phyloP scores from a whole-genome alignment of 2,797 vertebrate genomes.

The Clarias laeviceps region DNA sequence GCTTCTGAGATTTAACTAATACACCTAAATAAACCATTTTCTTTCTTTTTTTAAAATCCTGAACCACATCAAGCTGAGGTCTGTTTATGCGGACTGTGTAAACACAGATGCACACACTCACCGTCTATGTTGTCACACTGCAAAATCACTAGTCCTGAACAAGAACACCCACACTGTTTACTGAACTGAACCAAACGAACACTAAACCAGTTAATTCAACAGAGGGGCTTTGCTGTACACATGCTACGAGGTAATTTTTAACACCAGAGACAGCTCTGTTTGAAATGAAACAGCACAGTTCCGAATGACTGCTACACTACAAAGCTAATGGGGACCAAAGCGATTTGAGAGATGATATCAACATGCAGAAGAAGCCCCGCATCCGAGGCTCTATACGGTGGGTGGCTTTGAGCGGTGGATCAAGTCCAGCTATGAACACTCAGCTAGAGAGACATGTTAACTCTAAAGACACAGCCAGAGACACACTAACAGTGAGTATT shows the following conservation, averaged over 20 bases:
- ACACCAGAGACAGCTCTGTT: conserved; percentile 26
- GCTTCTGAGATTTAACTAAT: neutral
- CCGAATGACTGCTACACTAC: neutral
- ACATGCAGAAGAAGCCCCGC: neutral
- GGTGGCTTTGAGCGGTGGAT: conserved; percentile 28
- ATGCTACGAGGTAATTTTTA: conserved; percentile 8
- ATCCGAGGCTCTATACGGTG: neutral
- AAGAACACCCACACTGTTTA: conserved; percentile 25
- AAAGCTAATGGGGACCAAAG: conserved; percentile 17
- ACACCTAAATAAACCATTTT: neutral
- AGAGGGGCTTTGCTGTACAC: conserved; percentile 7
- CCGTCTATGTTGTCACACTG: neutral
- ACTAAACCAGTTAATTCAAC: neutral
- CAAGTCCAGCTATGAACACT: conserved; percentile 16
- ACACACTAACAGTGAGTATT: neutral
- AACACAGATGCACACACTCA: conserved; percentile 33
- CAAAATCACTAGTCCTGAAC: conserved; percentile 8
- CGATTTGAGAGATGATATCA: conserved; percentile 27
- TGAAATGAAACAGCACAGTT: conserved; percentile 28
- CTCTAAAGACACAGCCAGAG: conserved; percentile 4
- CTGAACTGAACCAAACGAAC: conserved; percentile 16
- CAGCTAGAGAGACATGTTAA: neutral
- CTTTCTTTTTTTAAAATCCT: neutral
- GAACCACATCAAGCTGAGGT: neutral
- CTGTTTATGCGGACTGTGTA: conserved; percentile 11